Percentiles rank a stretch among this genome's conserved stretches.
Conservation (phyloP, 1,140 invertebrate species). For the Scaptomyza montana region DNA sequence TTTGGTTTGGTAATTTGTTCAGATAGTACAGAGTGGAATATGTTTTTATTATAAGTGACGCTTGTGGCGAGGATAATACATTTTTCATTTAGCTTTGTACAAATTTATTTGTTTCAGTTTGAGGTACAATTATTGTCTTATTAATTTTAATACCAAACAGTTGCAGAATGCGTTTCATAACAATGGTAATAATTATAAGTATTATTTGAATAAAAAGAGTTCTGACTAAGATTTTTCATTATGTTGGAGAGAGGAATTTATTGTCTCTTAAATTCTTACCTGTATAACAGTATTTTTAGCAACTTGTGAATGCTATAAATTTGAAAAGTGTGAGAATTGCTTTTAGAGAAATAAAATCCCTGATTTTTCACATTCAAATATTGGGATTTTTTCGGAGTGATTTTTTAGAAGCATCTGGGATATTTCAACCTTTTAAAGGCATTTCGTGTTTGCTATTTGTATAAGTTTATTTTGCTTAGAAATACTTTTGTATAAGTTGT, state of each 20-base stretch:
- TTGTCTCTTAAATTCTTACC: neutral
- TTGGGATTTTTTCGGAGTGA: slow-evolving; percentile 3
- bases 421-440: neutral
- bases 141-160: no score
- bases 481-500: neutral
- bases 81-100: slow-evolving; percentile 17
- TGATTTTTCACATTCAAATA: neutral
- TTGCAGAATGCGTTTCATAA: no score
- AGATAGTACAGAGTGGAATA: slow-evolving; percentile 12
- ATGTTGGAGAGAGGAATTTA: neutral
- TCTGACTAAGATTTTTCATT: neutral
- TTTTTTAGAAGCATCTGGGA: neutral
- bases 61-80: slow-evolving; percentile 50
- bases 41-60: slow-evolving; percentile 38
- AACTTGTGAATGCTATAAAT: neutral
- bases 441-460: neutral
- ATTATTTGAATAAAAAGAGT: neutral
- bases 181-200: no score
- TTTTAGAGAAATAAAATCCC: neutral
- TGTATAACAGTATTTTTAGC: slow-evolving; percentile 8
- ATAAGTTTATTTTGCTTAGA: neutral
- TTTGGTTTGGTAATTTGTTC: slow-evolving; percentile 59
- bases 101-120: no score
- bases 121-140: no score
- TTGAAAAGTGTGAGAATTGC: no score